phyloP scores from a whole-genome alignment of 2,113 vertebrate species.

The Hypocryptadius cinnamomeus region DNA sequence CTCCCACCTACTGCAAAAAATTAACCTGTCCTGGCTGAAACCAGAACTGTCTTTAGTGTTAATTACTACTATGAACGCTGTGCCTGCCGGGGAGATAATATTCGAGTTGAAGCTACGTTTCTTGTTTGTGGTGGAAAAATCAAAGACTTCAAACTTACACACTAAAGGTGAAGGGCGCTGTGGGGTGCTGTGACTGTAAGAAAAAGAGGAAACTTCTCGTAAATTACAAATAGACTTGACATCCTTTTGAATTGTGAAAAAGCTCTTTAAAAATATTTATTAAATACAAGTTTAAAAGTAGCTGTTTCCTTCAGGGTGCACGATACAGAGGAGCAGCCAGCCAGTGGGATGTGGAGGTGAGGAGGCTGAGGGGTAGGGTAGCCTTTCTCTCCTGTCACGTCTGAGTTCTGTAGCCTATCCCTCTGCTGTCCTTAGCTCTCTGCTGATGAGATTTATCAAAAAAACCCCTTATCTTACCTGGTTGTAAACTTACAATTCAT shows the following conservation, averaged over 20 bases:
- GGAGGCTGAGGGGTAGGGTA: background rate
- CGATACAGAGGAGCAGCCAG: background rate
- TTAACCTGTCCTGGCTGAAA: background rate
- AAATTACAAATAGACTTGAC: background rate
- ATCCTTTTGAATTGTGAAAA: background rate
- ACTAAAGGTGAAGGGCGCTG: background rate
- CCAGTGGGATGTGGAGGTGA: fast-evolving
- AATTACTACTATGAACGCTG: background rate
- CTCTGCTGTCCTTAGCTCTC: background rate
- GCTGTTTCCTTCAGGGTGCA: background rate
- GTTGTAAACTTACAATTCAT: background rate
- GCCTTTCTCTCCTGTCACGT: background rate
- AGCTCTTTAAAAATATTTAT: background rate
- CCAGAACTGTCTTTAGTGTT: background rate
- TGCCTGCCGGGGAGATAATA: background rate
- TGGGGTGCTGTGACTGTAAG: background rate
- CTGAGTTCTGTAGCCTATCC: background rate
- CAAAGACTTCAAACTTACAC: background rate
- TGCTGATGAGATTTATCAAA: background rate
- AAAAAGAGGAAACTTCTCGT: background rate
- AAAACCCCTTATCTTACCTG: background rate
- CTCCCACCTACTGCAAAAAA: background rate
- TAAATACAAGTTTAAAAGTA: background rate
- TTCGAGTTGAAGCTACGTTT: background rate
- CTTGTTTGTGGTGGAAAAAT: background rate